These are phyloP conservation scores for Cheilosia soror DNA, from an alignment of 2,888 invertebrate genomes.

Conservation along the genomic window DNA sequence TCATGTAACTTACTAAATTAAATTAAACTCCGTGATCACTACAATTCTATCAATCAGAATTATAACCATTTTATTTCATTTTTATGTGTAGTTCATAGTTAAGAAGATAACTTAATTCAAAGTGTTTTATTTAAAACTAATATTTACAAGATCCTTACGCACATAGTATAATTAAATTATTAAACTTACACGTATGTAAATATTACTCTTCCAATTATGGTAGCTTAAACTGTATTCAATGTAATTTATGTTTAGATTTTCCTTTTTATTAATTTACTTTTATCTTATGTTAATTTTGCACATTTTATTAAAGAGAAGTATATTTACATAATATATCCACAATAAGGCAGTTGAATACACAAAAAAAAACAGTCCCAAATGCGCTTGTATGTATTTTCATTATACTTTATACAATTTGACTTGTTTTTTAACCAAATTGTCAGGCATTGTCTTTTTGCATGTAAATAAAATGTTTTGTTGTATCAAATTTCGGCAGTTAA, in stretches of 20 bases:
- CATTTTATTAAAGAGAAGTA: slow-evolving; percentile 42
- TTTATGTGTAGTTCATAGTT: slow-evolving; percentile 36
- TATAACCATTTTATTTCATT: slow-evolving; percentile 42
- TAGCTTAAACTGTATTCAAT: slow-evolving; percentile 19
- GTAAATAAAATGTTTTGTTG: slow-evolving; percentile 7
- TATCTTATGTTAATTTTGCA: slow-evolving; percentile 63
- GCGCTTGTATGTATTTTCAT: neutral
- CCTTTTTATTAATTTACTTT: neutral
- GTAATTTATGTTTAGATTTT: slow-evolving; percentile 12
- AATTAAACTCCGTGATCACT: slow-evolving; percentile 64
- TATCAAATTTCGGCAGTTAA: slow-evolving; percentile 52
- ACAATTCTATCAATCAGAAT: slow-evolving; percentile 57
- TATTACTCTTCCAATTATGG: neutral
- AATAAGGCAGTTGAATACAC: slow-evolving; percentile 68
- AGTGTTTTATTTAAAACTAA: slow-evolving; percentile 55
- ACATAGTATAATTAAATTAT: slow-evolving; percentile 55
- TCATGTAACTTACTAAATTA: slow-evolving; percentile 27
- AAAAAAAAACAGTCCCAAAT: slow-evolving; percentile 16
- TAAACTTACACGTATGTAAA: slow-evolving; percentile 34
- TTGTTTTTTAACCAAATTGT: neutral
- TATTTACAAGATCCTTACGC: slow-evolving; percentile 57
- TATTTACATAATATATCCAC: slow-evolving; percentile 70
- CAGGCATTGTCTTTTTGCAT: slow-evolving; percentile 25
- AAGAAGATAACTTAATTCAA: slow-evolving; percentile 51
- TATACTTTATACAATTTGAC: slow-evolving; percentile 9